These are phyloP conservation scores for Caenorhabditis drosophilae DNA, from an alignment of 2,888 invertebrate genomes.

Conservation along the genomic window DNA sequence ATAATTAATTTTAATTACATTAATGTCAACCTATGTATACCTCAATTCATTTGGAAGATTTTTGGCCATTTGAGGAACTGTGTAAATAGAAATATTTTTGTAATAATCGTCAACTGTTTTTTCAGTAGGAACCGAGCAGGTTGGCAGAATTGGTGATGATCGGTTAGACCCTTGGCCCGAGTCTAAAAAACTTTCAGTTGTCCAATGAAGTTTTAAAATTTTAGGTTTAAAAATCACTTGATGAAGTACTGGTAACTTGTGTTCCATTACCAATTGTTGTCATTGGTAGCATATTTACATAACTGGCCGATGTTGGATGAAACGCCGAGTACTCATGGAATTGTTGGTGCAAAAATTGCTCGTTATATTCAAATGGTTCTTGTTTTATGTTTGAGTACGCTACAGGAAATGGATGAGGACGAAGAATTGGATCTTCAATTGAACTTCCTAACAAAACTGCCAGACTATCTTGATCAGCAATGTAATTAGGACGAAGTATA, in stretches of 20 bases:
- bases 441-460: slow-evolving; percentile 52
- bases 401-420: slow-evolving; percentile 24
- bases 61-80: slow-evolving; percentile 40
- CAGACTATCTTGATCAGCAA: slow-evolving; percentile 44
- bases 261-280: slow-evolving; percentile 13
- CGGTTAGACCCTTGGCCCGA: slow-evolving; percentile 36
- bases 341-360: slow-evolving; percentile 23
- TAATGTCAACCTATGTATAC: too few species aligned
- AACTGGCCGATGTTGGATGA: slow-evolving; percentile 24
- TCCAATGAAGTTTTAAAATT: background rate
- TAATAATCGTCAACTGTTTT: slow-evolving; percentile 64
- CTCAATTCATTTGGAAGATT: slow-evolving; percentile 22
- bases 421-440: slow-evolving; percentile 43
- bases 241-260: slow-evolving; percentile 30
- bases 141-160: slow-evolving; percentile 54
- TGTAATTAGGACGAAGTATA: slow-evolving; percentile 31
- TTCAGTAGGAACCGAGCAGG: slow-evolving; percentile 66
- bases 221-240: slow-evolving; percentile 8
- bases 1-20: too few species aligned
- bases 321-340: slow-evolving; percentile 44
- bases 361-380: slow-evolving; percentile 52
- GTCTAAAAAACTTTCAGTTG: slow-evolving; percentile 15
- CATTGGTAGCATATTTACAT: slow-evolving; percentile 32
- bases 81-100: too few species aligned
- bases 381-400: slow-evolving; percentile 43